Evolutionary conservation across 2,888 invertebrate species (phyloP), one percentile per base, ranked within the genome.

Genomic region (Nematopogon swammerdamellus): DNA sequence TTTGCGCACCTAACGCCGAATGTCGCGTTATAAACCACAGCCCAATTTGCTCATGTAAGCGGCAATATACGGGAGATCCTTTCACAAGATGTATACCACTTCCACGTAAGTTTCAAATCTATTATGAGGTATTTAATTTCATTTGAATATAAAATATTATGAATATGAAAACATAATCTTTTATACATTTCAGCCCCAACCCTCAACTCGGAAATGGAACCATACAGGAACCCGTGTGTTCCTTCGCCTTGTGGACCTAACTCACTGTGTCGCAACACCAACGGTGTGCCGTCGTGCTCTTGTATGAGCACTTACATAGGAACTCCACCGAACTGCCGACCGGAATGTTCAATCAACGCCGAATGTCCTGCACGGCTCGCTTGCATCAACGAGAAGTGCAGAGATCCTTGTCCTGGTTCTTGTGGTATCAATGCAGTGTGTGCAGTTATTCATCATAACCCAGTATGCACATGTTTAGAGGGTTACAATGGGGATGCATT

Each of bases 1-100:
- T 83, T 18, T 90, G 88, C 65, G 89, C 88, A 18, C 73, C 75
- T 61, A 85, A 87, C 59, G 79, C 88, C 0, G 81, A 83, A 47
- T 93, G 92, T 61, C 82, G 85, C 61, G 88, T 90, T 11, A 85
- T 87, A 49, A 89, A 90, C 65, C 92, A 91, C 60, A 89, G 85
- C 63, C 90, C 92, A 8, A 85, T 90, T 58, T 92, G 92, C 64
- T 83, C 83, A 55, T 92, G 92, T 63, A 80, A 82, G 51, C 58
- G 67, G 18, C 77, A 72, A 43, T 84, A 83, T 57, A 86, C 86
- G 36, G 89, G 89, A n/a, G 87, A 89, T 70, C 84, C 86, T 11
- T 85, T 85, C 55, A 72, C 81, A 14, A 74, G 82, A 63, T 86
- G 86, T 59, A 68, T 73, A 54, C 80, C 81, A 16, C 70, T 79